A percentile compares a stretch with the other conserved stretches of the same genome.
These are phyloP conservation scores for Pocillopora damicornis DNA, from an alignment of 64 coral and sea anemone species.

Conservation along the genomic window DNA sequence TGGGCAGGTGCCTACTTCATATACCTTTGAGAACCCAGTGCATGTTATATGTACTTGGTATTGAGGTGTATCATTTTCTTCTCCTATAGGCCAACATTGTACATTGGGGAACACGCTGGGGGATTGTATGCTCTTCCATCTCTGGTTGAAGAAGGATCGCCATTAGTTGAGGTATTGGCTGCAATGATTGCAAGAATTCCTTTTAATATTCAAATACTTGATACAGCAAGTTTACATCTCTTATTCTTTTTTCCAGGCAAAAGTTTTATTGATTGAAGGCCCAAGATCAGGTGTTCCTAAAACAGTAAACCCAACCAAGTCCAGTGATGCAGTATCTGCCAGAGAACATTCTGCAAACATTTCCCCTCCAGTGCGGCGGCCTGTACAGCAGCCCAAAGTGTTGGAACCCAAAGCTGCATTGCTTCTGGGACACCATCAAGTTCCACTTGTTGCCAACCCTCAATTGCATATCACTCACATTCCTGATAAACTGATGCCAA, in stretches of 20 bases:
- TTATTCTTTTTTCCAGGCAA: conserved; percentile 28
- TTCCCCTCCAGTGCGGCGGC: conserved; percentile 54
- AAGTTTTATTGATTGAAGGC: conserved; percentile 79
- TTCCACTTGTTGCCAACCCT: conserved; percentile 64
- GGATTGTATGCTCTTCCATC: conserved; percentile 94
- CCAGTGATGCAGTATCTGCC: conserved; percentile 19
- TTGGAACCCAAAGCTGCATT: conserved; percentile 85
- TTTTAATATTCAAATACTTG: not conserved
- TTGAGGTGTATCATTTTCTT: not conserved
- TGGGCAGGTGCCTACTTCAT: too few species aligned
- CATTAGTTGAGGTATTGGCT: conserved; percentile 76
- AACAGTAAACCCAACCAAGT: conserved; percentile 25
- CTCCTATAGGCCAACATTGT: conserved; percentile 75
- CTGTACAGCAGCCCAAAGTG: conserved; percentile 84
- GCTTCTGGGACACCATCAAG: conserved; percentile 78
- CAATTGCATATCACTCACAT: conserved; percentile 86
- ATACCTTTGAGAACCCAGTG: too few species aligned
- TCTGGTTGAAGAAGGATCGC: conserved; percentile 85
- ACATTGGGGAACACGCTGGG: conserved; percentile 88
- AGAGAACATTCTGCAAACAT: conserved; percentile 54
- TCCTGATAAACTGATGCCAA: conserved; percentile 79
- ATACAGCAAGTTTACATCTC: too few species aligned
- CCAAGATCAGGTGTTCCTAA: conserved; percentile 37
- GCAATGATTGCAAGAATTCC: not conserved
- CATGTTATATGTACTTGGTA: not conserved